These are phyloP conservation scores for Takifugu flavidus DNA, from an alignment of 2,113 vertebrate species.

Conservation along the genomic window DNA sequence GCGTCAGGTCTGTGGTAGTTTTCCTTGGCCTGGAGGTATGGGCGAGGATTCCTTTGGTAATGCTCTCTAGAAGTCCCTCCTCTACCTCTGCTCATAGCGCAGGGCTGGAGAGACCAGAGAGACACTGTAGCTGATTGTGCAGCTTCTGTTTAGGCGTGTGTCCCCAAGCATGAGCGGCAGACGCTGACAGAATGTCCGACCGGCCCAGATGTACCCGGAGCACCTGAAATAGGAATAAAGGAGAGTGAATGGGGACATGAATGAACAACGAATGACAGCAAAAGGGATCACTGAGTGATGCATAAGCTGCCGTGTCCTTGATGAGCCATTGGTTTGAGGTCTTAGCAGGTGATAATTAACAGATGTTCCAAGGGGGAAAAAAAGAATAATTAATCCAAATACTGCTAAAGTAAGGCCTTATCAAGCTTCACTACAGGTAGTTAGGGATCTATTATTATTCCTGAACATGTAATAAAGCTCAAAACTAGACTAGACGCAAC, in stretches of 20 bases:
- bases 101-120: slow-evolving; percentile 65
- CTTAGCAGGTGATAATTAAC: background rate
- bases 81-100: slow-evolving; percentile 84
- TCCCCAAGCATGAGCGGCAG: slow-evolving; percentile 25
- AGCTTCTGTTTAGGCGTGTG: slow-evolving; percentile 24
- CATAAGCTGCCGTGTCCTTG: too few relatives aligned
- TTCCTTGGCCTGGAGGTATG: slow-evolving; percentile 53
- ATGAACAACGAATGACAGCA: background rate
- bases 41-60: slow-evolving; percentile 39
- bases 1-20: slow-evolving; percentile 32
- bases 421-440: too few relatives aligned
- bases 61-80: slow-evolving; percentile 72
- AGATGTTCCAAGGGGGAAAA: too few relatives aligned
- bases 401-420: too few relatives aligned
- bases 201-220: slow-evolving; percentile 13
- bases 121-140: slow-evolving; percentile 26
- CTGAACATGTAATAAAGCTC: background rate
- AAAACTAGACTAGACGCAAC: background rate
- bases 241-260: slow-evolving; percentile 20
- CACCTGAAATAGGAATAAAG: slow-evolving; percentile 56
- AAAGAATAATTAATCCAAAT: too few relatives aligned
- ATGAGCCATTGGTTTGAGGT: background rate
- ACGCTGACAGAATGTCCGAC: slow-evolving; percentile 18
- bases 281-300: background rate
- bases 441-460: background rate